A percentile compares a stretch with the other conserved stretches of the same genome.
Evolutionary conservation across 2,113 vertebrate species (phyloP).

Genomic region (Thunnus maccoyii): DNA sequence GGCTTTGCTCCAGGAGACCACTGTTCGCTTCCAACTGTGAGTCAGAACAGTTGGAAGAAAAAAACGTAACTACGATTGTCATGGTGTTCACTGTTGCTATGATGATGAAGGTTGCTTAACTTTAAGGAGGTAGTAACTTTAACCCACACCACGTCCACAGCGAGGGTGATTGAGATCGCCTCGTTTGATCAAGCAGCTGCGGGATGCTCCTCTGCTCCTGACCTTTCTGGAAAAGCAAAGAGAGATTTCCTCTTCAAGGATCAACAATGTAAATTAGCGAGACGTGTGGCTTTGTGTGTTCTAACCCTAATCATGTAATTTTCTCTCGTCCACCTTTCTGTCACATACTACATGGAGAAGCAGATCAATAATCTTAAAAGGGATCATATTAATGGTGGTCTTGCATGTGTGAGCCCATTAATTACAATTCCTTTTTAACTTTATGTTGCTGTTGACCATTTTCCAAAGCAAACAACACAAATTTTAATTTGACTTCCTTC

Average conservation of each 20-base stretch:
- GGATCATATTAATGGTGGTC: background rate
- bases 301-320: background rate
- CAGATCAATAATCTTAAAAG: slow-evolving; percentile 5
- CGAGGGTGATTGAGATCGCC: background rate
- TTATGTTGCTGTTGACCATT: background rate
- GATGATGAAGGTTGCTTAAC: too few relatives aligned
- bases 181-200: slow-evolving; percentile 17
- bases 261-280: slow-evolving; percentile 28
- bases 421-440: background rate
- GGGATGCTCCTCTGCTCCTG: slow-evolving; percentile 18
- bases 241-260: slow-evolving; percentile 24
- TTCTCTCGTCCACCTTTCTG: background rate
- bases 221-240: slow-evolving; percentile 28
- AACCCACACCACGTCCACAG: too few relatives aligned
- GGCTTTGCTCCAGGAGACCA: too few relatives aligned
- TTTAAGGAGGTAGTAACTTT: too few relatives aligned
- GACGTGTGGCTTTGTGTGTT: background rate
- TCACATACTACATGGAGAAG: background rate
- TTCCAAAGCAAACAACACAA: background rate
- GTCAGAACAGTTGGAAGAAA: too few relatives aligned
- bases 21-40: too few relatives aligned
- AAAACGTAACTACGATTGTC: too few relatives aligned
- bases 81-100: too few relatives aligned
- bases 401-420: background rate
- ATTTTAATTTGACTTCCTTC: background rate